Conservation (phyloP, 1,140 invertebrate species). For the Agrypnia vestita region DNA sequence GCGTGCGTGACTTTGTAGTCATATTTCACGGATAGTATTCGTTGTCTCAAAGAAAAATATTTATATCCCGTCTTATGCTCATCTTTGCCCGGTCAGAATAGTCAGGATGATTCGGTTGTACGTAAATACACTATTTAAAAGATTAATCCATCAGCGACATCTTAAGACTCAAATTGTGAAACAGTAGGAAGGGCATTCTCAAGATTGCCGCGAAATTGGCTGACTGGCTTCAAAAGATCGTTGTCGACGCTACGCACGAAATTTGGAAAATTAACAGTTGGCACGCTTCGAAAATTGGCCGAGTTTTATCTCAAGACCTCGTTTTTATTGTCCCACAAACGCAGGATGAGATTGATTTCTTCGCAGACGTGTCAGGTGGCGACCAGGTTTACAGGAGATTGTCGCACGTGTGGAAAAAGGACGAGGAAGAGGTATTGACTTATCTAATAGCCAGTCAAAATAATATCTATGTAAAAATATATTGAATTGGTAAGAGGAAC, state of each 20-base stretch:
- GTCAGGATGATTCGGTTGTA: no score
- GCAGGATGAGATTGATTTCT: slow-evolving; percentile 54
- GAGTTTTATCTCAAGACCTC: neutral
- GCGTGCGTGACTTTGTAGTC: no score
- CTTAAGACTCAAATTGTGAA: neutral
- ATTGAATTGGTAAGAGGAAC: neutral
- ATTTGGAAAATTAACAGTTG: slow-evolving; percentile 19
- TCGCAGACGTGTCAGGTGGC: slow-evolving; percentile 39
- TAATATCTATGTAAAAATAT: neutral
- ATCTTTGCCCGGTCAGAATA: no score
- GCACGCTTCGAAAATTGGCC: slow-evolving; percentile 16
- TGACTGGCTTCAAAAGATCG: slow-evolving; percentile 33
- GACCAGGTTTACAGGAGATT: slow-evolving; percentile 59
- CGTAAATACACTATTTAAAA: no score
- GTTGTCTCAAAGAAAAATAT: no score
- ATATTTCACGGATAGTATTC: no score
- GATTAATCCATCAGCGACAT: neutral
- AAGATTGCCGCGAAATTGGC: slow-evolving; percentile 7
- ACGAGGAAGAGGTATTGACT: slow-evolving; percentile 42
- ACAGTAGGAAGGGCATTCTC: neutral
- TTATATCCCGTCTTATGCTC: no score
- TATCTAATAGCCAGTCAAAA: neutral
- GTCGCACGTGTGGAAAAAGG: slow-evolving; percentile 44
- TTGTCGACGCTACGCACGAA: slow-evolving; percentile 25
- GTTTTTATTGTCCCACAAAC: slow-evolving; percentile 47